Percentiles rank a stretch among this genome's conserved stretches.
Conservation (phyloP, 2,797 vertebrate genomes). For the Schizopygopsis pylzovi region DNA sequence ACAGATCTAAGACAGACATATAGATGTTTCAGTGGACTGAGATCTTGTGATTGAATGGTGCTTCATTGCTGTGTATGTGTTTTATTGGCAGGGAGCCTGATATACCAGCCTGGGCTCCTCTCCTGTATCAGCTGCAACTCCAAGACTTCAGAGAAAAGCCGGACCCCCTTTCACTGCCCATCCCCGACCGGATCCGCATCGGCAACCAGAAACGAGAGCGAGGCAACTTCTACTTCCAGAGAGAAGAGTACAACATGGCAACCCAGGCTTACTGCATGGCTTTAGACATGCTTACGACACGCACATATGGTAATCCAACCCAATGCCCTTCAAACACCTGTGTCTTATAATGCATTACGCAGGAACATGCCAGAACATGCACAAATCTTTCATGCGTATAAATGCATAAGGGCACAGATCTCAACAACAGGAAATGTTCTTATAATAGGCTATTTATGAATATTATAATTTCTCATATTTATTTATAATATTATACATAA, state of each 20-base stretch:
- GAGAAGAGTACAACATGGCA: constrained; percentile 81
- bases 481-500: not conserved
- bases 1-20: not conserved
- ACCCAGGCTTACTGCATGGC: constrained; percentile 82
- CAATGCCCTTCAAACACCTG: not conserved
- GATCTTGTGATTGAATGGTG: constrained; percentile 8
- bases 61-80: constrained; percentile 41
- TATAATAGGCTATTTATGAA: not conserved
- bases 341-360: not conserved
- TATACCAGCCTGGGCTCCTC: constrained; percentile 82
- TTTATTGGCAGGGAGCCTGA: constrained; percentile 82
- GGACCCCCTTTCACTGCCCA: constrained; percentile 72
- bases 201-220: constrained; percentile 85
- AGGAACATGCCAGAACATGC: not conserved
- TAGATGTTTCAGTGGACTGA: constrained; percentile 3
- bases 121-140: constrained; percentile 88
- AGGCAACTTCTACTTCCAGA: constrained; percentile 86
- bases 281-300: constrained; percentile 78
- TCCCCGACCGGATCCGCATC: constrained; percentile 80
- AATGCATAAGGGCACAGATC: not conserved
- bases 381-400: not conserved
- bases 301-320: constrained; percentile 67
- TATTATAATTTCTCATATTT: not conserved
- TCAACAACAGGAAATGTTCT: not conserved
- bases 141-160: constrained; percentile 79